A percentile compares a stretch with the other conserved stretches of the same genome.
phyloP scores from a whole-genome alignment of 2,888 invertebrate species.

The Synergus umbraculus region DNA sequence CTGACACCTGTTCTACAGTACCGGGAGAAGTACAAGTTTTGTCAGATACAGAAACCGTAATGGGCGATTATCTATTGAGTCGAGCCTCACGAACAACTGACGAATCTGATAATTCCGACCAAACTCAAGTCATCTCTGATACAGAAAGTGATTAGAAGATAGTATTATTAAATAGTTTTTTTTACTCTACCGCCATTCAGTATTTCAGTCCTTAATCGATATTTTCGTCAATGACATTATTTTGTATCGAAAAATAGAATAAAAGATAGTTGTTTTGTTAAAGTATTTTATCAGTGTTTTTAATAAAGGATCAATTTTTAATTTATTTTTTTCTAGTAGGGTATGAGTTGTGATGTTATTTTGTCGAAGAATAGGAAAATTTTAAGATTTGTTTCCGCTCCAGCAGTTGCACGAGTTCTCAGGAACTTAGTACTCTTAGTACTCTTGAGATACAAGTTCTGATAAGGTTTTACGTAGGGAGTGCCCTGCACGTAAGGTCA shows the following conservation, averaged over 20 bases:
- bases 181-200: not conserved
- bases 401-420: constrained; percentile 3
- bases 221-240: not conserved
- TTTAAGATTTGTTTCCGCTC: constrained; percentile 8
- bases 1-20: not conserved
- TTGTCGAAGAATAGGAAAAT: not conserved
- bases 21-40: not conserved
- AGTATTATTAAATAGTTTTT: not conserved
- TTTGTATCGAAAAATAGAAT: not conserved
- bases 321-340: not conserved
- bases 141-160: not conserved
- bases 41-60: not conserved
- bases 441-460: constrained; percentile 8
- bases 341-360: not conserved
- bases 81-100: no score
- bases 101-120: not conserved
- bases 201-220: not conserved
- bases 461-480: constrained; percentile 26
- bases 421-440: not conserved
- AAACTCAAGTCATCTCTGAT: not conserved
- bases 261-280: not conserved
- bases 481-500: constrained; percentile 39
- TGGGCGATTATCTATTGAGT: not conserved
- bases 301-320: not conserved
- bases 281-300: not conserved